Percentiles rank a stretch among this genome's conserved stretches.
phyloP scores from a whole-genome alignment of 2,797 vertebrate genomes.

The Octomys mimax region DNA sequence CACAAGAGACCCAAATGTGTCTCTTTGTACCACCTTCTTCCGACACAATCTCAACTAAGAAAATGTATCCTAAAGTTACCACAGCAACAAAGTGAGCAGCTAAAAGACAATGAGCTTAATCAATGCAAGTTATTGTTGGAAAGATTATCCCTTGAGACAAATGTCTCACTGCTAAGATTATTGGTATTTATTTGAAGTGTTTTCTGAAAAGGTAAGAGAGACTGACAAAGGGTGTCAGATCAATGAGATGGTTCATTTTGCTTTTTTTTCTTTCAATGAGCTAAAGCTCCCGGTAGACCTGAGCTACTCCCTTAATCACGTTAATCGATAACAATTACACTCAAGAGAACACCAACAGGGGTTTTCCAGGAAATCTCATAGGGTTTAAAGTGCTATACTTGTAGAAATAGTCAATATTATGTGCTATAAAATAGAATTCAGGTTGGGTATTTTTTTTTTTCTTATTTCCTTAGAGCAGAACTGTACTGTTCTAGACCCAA shows the following conservation, averaged over 20 bases:
- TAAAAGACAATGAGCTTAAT: conserved; percentile 70
- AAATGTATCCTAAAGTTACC: conserved; percentile 70
- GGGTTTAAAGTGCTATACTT: conserved; percentile 73
- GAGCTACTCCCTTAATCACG: conserved; percentile 69
- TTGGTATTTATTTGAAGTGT: conserved; percentile 76
- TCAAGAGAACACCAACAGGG: conserved; percentile 35
- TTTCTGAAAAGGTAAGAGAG: conserved; percentile 78
- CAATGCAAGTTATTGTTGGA: conserved; percentile 59
- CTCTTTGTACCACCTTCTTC: conserved; percentile 17
- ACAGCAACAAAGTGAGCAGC: conserved; percentile 78
- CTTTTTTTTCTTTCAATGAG: conserved; percentile 53
- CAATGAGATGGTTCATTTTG: conserved; percentile 37
- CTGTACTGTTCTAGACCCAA: not conserved
- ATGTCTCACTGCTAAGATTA: conserved; percentile 76
- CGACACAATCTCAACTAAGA: conserved; percentile 48
- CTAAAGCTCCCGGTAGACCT: conserved; percentile 71
- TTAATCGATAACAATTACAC: conserved; percentile 81
- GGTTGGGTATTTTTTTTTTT: conserved; percentile 35
- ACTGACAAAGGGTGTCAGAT: conserved; percentile 72
- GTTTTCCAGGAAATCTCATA: conserved; percentile 75
- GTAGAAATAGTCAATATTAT: conserved; percentile 69
- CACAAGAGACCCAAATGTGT: not conserved
- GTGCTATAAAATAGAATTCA: conserved; percentile 70
- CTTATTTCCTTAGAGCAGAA: conserved; percentile 52
- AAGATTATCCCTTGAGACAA: conserved; percentile 57